phyloP scores from a whole-genome alignment of 2,888 invertebrate species.

The Antheraea assamensis region DNA sequence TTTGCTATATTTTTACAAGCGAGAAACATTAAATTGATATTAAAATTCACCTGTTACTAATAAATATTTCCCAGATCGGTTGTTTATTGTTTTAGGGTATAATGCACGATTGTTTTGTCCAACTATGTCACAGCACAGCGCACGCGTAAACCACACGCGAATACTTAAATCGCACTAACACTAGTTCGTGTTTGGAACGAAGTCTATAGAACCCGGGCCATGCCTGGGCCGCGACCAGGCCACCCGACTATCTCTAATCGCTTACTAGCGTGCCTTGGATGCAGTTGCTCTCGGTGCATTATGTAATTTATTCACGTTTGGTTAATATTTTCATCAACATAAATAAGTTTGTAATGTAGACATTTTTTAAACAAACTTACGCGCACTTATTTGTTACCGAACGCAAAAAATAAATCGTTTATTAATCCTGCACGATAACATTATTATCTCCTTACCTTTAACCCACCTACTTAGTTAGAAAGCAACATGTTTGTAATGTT shows the following conservation, averaged over 20 bases:
- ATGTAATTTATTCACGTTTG: background rate
- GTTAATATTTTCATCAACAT: background rate
- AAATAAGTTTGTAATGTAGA: no score
- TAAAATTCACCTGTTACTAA: slow-evolving; percentile 4
- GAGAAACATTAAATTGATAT: background rate
- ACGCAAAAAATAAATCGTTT: no score
- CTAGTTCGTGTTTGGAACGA: background rate
- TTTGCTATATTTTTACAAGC: background rate
- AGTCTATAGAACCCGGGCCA: background rate
- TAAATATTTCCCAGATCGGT: background rate
- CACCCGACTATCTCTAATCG: slow-evolving; percentile 8
- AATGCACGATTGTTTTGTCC: background rate
- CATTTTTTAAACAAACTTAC: no score
- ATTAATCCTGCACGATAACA: no score
- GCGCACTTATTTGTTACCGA: no score
- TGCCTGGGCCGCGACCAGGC: no score
- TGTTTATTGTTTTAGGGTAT: background rate
- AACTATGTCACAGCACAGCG: slow-evolving; percentile 25
- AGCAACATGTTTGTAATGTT: no score
- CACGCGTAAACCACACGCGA: slow-evolving; percentile 36
- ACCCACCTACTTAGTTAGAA: no score
- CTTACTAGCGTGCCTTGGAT: background rate
- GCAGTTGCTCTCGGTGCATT: background rate
- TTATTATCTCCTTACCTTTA: no score
- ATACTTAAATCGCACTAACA: slow-evolving; percentile 27